phyloP scores from a whole-genome alignment of 2,888 invertebrate genomes.

The Drosophila cognata region DNA sequence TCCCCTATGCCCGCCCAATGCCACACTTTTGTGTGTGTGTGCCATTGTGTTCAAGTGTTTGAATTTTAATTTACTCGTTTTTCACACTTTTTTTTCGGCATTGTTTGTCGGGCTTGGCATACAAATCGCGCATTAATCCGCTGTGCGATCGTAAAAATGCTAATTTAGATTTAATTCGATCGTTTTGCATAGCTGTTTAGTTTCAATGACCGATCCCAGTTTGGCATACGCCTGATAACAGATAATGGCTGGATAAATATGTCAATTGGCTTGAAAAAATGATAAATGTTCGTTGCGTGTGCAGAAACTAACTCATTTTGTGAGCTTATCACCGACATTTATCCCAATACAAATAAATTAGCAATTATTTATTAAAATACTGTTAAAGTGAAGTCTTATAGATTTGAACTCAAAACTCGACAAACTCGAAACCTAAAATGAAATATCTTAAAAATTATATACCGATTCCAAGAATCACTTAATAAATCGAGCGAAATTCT shows the following conservation, averaged over 20 bases:
- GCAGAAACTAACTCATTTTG: background rate
- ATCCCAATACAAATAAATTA: background rate
- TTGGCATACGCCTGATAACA: slow-evolving; percentile 36
- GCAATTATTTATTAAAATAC: background rate
- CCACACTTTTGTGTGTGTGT: slow-evolving; percentile 8
- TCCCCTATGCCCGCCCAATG: slow-evolving; percentile 53
- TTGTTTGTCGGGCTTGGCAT: slow-evolving; percentile 56
- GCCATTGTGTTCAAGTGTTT: slow-evolving; percentile 35
- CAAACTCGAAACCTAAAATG: background rate
- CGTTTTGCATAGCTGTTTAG: slow-evolving; percentile 43
- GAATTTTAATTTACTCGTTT: slow-evolving; percentile 9
- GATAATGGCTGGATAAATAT: slow-evolving; percentile 23
- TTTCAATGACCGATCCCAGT: slow-evolving; percentile 28
- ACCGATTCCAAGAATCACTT: background rate
- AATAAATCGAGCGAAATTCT: background rate
- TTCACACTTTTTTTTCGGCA: slow-evolving; percentile 30
- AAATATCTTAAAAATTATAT: background rate
- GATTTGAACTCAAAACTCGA: background rate
- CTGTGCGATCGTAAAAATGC: slow-evolving; percentile 66
- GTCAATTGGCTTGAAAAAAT: slow-evolving; percentile 26
- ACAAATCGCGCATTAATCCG: slow-evolving; percentile 64
- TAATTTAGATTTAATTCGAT: slow-evolving; percentile 66
- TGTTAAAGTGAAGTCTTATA: background rate
- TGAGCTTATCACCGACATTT: background rate
- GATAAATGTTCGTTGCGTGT: background rate